Evolutionary conservation across 1,140 invertebrate genomes (phyloP), one percentile per base, ranked within the genome.

Genomic region (Hermetia illucens): DNA sequence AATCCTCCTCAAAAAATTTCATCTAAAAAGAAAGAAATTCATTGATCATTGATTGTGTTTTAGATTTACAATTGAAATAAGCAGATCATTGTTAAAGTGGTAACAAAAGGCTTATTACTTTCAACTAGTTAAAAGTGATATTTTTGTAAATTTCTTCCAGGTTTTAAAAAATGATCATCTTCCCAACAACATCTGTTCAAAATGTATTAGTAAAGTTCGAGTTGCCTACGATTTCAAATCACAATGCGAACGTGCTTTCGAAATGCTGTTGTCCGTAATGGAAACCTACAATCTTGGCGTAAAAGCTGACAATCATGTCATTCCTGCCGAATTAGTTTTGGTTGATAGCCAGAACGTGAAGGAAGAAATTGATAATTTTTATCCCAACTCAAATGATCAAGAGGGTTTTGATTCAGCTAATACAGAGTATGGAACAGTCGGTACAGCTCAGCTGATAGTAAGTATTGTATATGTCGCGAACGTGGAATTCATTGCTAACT

Each of bases 141-240:
- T n/a, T n/a, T n/a, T n/a, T n/a, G n/a, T n/a, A n/a, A 27, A 27
- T 34, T 17, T 34, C 4, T 34, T 16, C n/a, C 33, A 34, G 33
- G 18, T 5, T 20, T 3, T 6, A 20, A 20, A 15, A 4, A 19
- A 34, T 4, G n/a, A 15, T 34, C 15, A 12, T 4, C 20, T 18
- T 17, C 39, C 39, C 15, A 25, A 20, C 4, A n/a, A 29, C 21
- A 36, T 41, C 16, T 41, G 39, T 36, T 13, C 8, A 10, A 15
- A 36, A 10, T 41, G 39, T 36, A 9, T 36, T 5, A 27, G 10
- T 1, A 30, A 9, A 16, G 12, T 41, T 12, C 19, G 21, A 36
- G n/a, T n/a, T 10, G 5, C 34, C 12, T 35, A 19, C 21, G 10
- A 36, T 13, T 41, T 41, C 32, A 35, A 29, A 12, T 12, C 21